A percentile compares a stretch with the other conserved stretches of the same genome.
phyloP scores from a whole-genome alignment of 2,888 invertebrate genomes.

The Amphipoea oculea region DNA sequence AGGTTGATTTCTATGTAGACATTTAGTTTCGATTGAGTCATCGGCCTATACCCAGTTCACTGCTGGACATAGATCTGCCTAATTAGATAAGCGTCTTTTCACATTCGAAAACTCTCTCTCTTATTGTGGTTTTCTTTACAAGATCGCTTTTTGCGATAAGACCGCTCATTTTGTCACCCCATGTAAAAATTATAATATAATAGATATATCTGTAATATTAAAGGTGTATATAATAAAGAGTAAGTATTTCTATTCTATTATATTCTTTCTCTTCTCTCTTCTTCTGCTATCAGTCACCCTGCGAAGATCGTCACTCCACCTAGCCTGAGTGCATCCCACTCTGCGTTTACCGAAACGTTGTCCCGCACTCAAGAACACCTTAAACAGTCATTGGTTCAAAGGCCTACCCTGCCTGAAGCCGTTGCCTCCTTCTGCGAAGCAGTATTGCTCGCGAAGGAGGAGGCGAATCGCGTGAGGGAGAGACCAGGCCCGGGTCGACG shows the following conservation, averaged over 20 bases:
- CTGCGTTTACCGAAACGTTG: neutral
- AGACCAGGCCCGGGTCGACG: too few relatives aligned
- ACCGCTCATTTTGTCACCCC: neutral
- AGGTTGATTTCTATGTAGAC: constrained; percentile 2
- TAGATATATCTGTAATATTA: neutral
- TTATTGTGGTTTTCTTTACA: neutral
- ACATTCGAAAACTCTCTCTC: neutral
- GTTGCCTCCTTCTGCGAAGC: too few relatives aligned
- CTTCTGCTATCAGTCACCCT: neutral
- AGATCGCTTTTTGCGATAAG: neutral
- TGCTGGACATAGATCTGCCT: neutral
- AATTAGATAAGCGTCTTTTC: neutral
- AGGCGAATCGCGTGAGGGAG: too few relatives aligned
- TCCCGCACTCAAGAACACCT: neutral
- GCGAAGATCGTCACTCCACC: too few relatives aligned
- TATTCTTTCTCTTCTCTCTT: neutral
- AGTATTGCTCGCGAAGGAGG: too few relatives aligned
- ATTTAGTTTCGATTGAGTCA: neutral
- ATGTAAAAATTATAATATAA: neutral
- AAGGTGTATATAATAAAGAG: neutral
- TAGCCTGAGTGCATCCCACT: neutral
- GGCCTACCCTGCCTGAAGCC: neutral
- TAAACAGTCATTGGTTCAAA: neutral
- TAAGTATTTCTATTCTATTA: neutral
- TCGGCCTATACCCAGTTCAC: neutral